Evolutionary conservation across 2,888 invertebrate genomes (phyloP).

Genomic region (Nomada ferruginata): DNA sequence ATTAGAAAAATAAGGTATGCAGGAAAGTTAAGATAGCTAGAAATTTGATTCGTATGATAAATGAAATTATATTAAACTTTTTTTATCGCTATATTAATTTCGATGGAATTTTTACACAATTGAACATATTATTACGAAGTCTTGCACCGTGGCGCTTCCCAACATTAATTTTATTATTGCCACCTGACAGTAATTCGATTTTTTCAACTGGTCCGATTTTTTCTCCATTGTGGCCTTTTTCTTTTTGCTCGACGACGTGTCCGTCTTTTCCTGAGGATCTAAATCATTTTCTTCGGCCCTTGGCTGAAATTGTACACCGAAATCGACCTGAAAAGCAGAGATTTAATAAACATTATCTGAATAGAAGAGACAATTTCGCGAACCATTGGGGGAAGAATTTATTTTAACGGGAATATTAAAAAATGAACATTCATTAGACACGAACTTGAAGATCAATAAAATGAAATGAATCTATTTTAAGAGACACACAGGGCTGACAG

Average conservation of each 20-base stretch:
- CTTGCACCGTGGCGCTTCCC: constrained; percentile 15
- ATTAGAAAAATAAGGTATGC: too few species aligned
- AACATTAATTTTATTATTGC: constrained; percentile 36
- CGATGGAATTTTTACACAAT: constrained; percentile 3
- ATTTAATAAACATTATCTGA: too few species aligned
- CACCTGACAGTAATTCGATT: constrained; percentile 34
- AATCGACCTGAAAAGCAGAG: constrained; percentile 23
- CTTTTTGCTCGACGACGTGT: neutral
- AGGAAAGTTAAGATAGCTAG: too few species aligned
- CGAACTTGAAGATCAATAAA: too few species aligned
- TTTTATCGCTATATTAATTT: neutral
- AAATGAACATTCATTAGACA: too few species aligned
- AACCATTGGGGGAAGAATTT: too few species aligned
- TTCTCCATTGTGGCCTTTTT: neutral
- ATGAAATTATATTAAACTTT: too few species aligned
- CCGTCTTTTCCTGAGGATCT: neutral
- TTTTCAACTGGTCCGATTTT: neutral
- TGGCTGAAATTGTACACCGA: constrained; percentile 39
- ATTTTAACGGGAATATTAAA: too few species aligned
- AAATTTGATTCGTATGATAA: too few species aligned
- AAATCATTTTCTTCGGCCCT: neutral
- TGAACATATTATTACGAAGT: constrained; percentile 43
- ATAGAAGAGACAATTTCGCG: too few species aligned
- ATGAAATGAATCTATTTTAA: neutral
- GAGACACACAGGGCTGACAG: too few species aligned